A percentile compares a stretch with the other conserved stretches of the same genome.
These are phyloP conservation scores for Drosophila glabriapex DNA, from an alignment of 2,888 invertebrate genomes.

Conservation along the genomic window DNA sequence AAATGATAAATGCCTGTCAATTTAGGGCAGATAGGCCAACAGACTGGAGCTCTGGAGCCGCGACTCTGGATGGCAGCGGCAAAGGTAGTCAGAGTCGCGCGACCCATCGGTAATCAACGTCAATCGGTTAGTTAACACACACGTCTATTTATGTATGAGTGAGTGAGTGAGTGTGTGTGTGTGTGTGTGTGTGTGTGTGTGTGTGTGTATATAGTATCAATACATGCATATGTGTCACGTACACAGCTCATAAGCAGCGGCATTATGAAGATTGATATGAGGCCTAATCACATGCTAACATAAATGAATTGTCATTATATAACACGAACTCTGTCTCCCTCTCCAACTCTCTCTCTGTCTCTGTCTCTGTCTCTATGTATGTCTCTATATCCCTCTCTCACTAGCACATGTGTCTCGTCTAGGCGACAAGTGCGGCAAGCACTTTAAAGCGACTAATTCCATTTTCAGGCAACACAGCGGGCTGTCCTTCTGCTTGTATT, in stretches of 20 bases:
- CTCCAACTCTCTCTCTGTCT: background rate
- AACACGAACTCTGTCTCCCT: conserved; percentile 9
- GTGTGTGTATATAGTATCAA: conserved; percentile 8
- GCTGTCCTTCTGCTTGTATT: conserved; percentile 27
- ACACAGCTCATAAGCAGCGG: conserved; percentile 69
- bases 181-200: conserved; percentile 24
- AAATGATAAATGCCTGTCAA: conserved; percentile 75
- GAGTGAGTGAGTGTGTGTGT: background rate
- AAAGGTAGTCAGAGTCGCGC: conserved; percentile 73
- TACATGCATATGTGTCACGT: conserved; percentile 60
- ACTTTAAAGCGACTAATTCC: conserved; percentile 60
- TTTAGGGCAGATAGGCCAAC: conserved; percentile 40
- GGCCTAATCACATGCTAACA: conserved; percentile 78
- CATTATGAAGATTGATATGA: conserved; percentile 76
- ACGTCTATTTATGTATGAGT: conserved; percentile 11
- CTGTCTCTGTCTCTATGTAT: background rate
- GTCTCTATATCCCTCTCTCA: background rate
- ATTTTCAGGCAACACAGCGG: conserved; percentile 56
- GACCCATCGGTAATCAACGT: conserved; percentile 66
- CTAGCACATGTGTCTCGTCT: conserved; percentile 5
- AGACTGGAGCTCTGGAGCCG: background rate
- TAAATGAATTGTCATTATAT: conserved; percentile 77
- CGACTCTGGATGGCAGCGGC: conserved; percentile 12
- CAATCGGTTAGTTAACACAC: conserved; percentile 72
- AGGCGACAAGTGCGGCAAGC: conserved; percentile 63